Evolutionary conservation across 2,797 vertebrate species (phyloP), one percentile per base, ranked within the genome.

Genomic region (Melanotaenia maccullochi): DNA sequence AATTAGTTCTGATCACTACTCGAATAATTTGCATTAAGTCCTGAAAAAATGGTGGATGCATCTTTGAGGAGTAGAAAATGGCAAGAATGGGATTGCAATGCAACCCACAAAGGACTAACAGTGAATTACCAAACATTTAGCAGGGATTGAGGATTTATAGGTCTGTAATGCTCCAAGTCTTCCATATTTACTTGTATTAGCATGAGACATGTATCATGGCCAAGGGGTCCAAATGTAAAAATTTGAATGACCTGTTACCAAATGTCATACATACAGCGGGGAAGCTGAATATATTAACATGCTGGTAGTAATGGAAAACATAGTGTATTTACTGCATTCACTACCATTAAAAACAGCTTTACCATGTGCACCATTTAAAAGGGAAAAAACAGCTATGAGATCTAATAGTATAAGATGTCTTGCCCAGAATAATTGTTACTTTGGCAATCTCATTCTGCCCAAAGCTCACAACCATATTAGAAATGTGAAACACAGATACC

Each of bases 1-100:
- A 92, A 92, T 91, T 94, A 91, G 92, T 96, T 93, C 90, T 89
- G 94, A 86, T 95, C 95, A 92, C 69, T 94, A 62, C 94, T 90
- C 83, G 87, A 95, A 87, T 85, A 93, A 93, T 93, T 93, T 95
- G 93, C 90, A 94, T 95, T 91, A 87, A 89, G 85, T 91, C 84
- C 78, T 78, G 75, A 91, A 82, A 94, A 96, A 96, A 97, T 95
- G 95, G 95, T 95, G 95, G 93, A 68, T 55, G 56, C 79, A 86
- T 76, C 85, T 83, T 87, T 78, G 87, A 84, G 82, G 76, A 82
- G 84, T 63, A 86, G 81, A 81, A 90, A 91, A 86, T 74, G 73
- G 70, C 87, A 64, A 85, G 49, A 32, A 69, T 9, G 42, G 69
- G 49, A 77, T 25, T 65, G 25, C 24, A 25, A 20, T 60, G 65